phyloP scores from a whole-genome alignment of 2,888 invertebrate species.

The Drosophila engyochracea region DNA sequence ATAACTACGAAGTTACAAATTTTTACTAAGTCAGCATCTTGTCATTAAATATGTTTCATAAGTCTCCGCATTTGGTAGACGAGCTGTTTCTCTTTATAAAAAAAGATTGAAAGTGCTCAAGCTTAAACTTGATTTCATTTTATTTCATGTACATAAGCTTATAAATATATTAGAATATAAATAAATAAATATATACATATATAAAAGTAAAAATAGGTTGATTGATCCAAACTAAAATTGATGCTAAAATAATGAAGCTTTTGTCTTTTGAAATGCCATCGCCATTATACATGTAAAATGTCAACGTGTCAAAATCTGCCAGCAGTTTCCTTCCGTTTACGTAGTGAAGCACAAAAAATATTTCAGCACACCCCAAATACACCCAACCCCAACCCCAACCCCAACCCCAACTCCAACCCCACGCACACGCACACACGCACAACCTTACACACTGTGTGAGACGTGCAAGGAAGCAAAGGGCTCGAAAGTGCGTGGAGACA shows the following conservation, averaged over 20 bases:
- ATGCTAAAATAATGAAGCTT: constrained; percentile 1
- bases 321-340: constrained; percentile 65
- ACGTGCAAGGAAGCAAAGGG: constrained; percentile 23
- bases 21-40: too few species aligned
- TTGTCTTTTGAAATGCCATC: constrained; percentile 27
- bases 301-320: constrained; percentile 73
- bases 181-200: not conserved
- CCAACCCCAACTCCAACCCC: not conserved
- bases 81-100: too few species aligned
- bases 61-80: too few species aligned
- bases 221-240: not conserved
- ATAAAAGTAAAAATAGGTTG: not conserved
- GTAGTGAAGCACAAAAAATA: constrained; percentile 56
- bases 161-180: not conserved
- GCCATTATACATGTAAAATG: constrained; percentile 64
- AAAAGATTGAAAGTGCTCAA: too few species aligned
- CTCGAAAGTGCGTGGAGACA: constrained; percentile 49
- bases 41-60: too few species aligned
- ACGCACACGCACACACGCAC: constrained; percentile 22
- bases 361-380: constrained; percentile 25
- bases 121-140: not conserved
- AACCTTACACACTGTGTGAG: constrained; percentile 2
- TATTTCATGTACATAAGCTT: not conserved
- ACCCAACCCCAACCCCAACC: not conserved
- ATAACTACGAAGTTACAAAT: too few species aligned